Conservation (phyloP, 2,888 invertebrate genomes). For the Eilema caniola region DNA sequence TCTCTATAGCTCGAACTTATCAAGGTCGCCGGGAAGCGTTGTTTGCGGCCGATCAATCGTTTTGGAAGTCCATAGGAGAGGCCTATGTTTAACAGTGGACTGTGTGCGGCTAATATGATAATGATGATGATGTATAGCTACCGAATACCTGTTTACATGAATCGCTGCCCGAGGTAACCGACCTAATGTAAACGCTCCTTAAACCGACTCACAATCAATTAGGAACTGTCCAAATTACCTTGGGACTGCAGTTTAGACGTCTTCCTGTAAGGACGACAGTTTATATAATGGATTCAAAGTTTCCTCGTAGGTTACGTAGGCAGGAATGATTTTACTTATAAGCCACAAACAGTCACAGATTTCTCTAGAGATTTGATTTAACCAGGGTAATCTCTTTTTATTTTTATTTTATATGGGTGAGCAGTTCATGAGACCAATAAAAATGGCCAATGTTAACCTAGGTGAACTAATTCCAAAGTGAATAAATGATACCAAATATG, state of each 20-base stretch:
- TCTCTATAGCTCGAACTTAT: no score
- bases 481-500: no score
- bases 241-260: slow-evolving; percentile 2
- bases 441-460: no score
- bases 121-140: no score
- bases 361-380: background rate
- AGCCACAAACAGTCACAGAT: background rate
- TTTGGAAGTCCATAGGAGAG: no score
- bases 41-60: no score
- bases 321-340: slow-evolving; percentile 9
- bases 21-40: no score
- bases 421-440: no score
- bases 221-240: background rate
- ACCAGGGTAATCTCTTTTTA: background rate
- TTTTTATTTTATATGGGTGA: no score
- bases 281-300: slow-evolving; percentile 3
- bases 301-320: slow-evolving; percentile 7
- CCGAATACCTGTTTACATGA: background rate
- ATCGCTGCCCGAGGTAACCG: background rate
- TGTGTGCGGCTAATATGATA: no score
- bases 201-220: slow-evolving; percentile 7
- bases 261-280: background rate
- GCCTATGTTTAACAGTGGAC: no score
- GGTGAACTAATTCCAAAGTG: no score
- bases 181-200: background rate